Base-by-base conservation (phyloP, 2,113 vertebrate species). In the Atlantisia rogersi region DNA sequence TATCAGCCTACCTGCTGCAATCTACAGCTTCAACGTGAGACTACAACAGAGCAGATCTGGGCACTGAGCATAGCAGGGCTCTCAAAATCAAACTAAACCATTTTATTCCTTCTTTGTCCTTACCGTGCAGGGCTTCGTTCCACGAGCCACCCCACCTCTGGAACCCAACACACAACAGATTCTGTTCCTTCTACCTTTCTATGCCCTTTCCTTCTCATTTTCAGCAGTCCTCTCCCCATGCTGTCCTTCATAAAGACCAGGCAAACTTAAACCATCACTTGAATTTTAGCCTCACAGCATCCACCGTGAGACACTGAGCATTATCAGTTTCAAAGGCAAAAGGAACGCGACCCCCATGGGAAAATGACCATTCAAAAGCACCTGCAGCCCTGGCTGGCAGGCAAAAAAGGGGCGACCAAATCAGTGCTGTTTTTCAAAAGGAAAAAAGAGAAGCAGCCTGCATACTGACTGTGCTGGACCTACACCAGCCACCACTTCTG, bases 221-320 rank as follows among this genome's bases (percentile, higher is more conserved):
- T 75, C 67, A 77, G 37, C 26, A 93, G 20, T 44, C 69, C 13
- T 84, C 5, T 67, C 37, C 14, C 18, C 31, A 22, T 1, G 1
- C 12, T 60, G 32, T 69, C 35, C 16, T 80, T 63, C 55, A 50
- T 20, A 73, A 82, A 28, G 29, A 44, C 5, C 15, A 79, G 20
- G 32, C 6, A 62, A 37, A 18, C 37, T 73, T 46, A 46, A 70
- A 44, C 5, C 8, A 25, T 10, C 15, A 10, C 18, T 21, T 60
- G 39, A 79, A 68, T 67, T 90, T 91, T 24, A 82, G 11, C 39
- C 76, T 35, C 48, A 25, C 35, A 31, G 17, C 21, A 44, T 32
- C 14, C 0, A 0, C 11, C 35, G 24, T 2, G 10, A 62, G 58
- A 62, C 39, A 64, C 8, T 1, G 6, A 67, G 10, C 0, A 0